Evolutionary conservation across 2,888 invertebrate genomes (phyloP).

Genomic region (Congeria kusceri): DNA sequence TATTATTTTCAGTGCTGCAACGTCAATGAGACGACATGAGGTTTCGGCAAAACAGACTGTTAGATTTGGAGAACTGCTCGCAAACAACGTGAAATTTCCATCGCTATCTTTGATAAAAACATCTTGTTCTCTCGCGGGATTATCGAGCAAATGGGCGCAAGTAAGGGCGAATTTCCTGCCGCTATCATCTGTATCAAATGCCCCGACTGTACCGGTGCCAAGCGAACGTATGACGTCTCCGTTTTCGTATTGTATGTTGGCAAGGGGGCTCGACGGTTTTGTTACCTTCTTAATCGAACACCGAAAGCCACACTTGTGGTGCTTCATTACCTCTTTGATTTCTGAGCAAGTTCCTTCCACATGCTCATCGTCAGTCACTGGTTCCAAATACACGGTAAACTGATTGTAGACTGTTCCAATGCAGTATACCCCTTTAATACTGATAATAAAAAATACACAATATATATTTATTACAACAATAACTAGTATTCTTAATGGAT

Average conservation of each 20-base stretch:
- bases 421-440: too few species aligned
- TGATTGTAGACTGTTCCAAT: too few species aligned
- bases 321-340: too few species aligned
- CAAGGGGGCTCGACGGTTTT: too few species aligned
- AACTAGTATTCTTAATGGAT: too few species aligned
- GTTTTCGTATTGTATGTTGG: slow-evolving; percentile 14
- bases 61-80: slow-evolving; percentile 8
- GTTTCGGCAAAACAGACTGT: slow-evolving; percentile 7
- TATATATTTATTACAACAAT: too few species aligned
- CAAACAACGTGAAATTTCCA: slow-evolving; percentile 7
- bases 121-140: slow-evolving; percentile 5
- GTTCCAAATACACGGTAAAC: too few species aligned
- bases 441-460: too few species aligned
- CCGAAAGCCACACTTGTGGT: too few species aligned
- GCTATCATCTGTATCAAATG: slow-evolving; percentile 18
- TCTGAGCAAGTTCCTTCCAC: too few species aligned
- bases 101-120: slow-evolving; percentile 23
- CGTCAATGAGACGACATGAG: slow-evolving; percentile 19
- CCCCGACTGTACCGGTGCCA: slow-evolving; percentile 32
- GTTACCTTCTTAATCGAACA: too few species aligned
- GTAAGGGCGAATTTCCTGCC: slow-evolving; percentile 28
- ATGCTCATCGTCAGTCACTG: too few species aligned
- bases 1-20: slow-evolving; percentile 34
- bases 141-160: slow-evolving; percentile 39
- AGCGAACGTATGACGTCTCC: slow-evolving; percentile 25